Conservation (phyloP, 2,888 invertebrate species). For the Agrilus mali region DNA sequence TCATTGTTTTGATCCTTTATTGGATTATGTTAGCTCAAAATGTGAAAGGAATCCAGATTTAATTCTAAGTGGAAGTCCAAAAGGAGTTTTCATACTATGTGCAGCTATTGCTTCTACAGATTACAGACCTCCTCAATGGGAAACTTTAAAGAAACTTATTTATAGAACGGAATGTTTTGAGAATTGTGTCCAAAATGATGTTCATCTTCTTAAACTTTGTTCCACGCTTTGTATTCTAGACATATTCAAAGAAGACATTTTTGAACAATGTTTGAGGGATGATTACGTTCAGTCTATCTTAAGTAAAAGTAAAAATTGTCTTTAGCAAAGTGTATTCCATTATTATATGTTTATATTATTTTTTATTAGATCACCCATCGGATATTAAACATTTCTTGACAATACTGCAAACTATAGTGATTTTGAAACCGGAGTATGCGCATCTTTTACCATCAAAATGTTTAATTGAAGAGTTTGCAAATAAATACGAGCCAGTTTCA, state of each 20-base stretch:
- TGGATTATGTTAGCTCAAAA: constrained; percentile 44
- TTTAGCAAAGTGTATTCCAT: constrained; percentile 12
- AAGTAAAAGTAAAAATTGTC: constrained; percentile 25
- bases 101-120: constrained; percentile 42
- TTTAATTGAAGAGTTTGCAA: constrained; percentile 30
- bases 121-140: constrained; percentile 47
- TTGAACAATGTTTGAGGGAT: constrained; percentile 39
- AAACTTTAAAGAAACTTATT: constrained; percentile 27
- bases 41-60: constrained; percentile 33
- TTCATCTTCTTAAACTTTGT: constrained; percentile 43
- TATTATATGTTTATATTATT: constrained; percentile 3
- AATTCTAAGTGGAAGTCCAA: constrained; percentile 32
- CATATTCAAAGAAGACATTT: constrained; percentile 41
- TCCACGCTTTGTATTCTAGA: constrained; percentile 46
- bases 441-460: constrained; percentile 32
- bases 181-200: constrained; percentile 16
- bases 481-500: constrained; percentile 25
- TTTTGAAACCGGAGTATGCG: constrained; percentile 23
- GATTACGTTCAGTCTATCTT: constrained; percentile 33
- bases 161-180: constrained; percentile 20
- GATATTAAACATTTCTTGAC: constrained; percentile 32
- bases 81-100: constrained; percentile 38
- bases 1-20: constrained; percentile 42
- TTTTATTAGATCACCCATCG: constrained; percentile 10
- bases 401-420: constrained; percentile 39